These are phyloP conservation scores for Odontophorus gujanensis DNA, from an alignment of 2,113 vertebrate genomes.

Conservation along the genomic window DNA sequence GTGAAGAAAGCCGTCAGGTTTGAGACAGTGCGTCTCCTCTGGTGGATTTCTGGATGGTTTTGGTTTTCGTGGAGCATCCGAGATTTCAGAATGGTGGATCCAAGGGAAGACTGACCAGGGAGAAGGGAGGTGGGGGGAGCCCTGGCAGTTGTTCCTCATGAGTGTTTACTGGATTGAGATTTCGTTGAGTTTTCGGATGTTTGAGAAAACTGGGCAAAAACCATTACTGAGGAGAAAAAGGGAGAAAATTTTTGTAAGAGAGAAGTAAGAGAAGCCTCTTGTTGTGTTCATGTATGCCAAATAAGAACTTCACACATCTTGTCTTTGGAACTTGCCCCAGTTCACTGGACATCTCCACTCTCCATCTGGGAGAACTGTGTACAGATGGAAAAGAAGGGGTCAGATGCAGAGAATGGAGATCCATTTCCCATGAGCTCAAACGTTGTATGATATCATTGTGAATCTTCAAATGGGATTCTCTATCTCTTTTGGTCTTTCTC, in stretches of 20 bases:
- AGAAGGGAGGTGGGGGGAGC: conserved; percentile 23
- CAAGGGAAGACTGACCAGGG: conserved; percentile 19
- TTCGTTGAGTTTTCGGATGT: conserved; percentile 40
- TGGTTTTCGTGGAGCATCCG: conserved; percentile 33
- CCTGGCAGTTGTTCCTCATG: background rate
- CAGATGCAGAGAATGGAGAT: conserved; percentile 55
- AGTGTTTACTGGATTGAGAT: conserved; percentile 4
- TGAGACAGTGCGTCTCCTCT: background rate
- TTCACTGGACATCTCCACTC: conserved; percentile 61
- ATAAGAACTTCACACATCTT: conserved; percentile 48
- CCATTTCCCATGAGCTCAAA: conserved; percentile 52
- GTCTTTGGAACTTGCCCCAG: conserved; percentile 37
- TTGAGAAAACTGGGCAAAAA: conserved; percentile 59
- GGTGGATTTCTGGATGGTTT: conserved; percentile 2
- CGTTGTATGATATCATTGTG: conserved; percentile 69
- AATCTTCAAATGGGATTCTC: conserved; percentile 60
- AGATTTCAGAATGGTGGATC: conserved; percentile 51
- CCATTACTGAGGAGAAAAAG: conserved; percentile 38
- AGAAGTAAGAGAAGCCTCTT: conserved; percentile 50
- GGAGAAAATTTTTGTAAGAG: conserved; percentile 31
- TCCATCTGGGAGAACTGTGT: conserved; percentile 47
- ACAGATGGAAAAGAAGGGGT: conserved; percentile 56
- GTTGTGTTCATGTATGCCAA: conserved; percentile 50
- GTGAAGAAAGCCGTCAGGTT: background rate
- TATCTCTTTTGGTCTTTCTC: conserved; percentile 28